Percentiles rank a stretch among this genome's conserved stretches.
phyloP scores from a whole-genome alignment of 2,797 vertebrate species.

The Pteropus rufus region DNA sequence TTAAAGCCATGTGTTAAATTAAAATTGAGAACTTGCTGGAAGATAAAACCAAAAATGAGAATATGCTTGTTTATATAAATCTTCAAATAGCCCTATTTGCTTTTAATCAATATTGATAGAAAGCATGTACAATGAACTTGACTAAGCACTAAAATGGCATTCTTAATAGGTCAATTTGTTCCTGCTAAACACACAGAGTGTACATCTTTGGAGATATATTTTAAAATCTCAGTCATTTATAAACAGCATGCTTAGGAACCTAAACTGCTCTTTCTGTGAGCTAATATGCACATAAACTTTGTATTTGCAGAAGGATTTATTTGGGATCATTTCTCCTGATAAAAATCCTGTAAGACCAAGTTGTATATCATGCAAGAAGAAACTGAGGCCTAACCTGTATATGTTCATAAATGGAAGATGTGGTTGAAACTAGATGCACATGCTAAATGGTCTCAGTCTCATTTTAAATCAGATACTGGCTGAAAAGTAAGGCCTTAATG shows the following conservation, averaged over 20 bases:
- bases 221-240: constrained; percentile 39
- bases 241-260: neutral
- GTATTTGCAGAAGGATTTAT: constrained; percentile 4
- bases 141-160: constrained; percentile 12
- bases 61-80: constrained; percentile 36
- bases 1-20: constrained; percentile 33
- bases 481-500: neutral
- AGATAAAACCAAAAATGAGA: neutral
- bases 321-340: constrained; percentile 19
- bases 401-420: neutral
- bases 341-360: neutral
- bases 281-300: neutral
- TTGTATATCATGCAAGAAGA: neutral
- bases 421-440: neutral
- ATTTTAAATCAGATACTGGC: constrained; percentile 2
- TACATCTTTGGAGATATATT: neutral
- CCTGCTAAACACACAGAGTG: neutral
- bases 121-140: constrained; percentile 1
- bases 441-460: neutral
- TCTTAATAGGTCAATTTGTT: constrained; percentile 12
- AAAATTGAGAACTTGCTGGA: constrained; percentile 45
- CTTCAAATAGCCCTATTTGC: neutral
- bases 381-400: neutral
- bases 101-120: constrained; percentile 16
- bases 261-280: neutral